phyloP scores from a whole-genome alignment of 2,888 invertebrate genomes.

The Synergus japonicus region DNA sequence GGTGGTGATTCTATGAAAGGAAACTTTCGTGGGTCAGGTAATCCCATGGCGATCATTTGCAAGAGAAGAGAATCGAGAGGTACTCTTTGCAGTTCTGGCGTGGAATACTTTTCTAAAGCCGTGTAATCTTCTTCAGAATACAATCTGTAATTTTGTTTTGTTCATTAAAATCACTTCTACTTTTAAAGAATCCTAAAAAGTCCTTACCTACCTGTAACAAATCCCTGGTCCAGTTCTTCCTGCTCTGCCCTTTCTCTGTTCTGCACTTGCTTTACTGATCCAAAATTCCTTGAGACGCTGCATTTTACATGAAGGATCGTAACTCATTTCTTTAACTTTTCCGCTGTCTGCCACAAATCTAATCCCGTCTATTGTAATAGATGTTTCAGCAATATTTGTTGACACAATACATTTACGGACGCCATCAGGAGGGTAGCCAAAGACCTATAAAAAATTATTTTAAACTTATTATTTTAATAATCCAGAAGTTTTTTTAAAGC shows the following conservation, averaged over 20 bases:
- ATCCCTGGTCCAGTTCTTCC: conserved; percentile 97
- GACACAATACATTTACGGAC: conserved; percentile 97
- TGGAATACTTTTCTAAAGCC: conserved; percentile 89
- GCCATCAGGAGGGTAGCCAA: conserved; percentile 96
- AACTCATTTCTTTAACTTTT: conserved; percentile 98
- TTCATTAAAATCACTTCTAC: background rate
- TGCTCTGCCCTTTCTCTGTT: conserved; percentile 97
- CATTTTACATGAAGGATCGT: conserved; percentile 93
- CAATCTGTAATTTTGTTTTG: conserved; percentile 79
- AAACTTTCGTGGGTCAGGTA: conserved; percentile 93
- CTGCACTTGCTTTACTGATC: conserved; percentile 98
- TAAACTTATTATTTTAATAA: background rate
- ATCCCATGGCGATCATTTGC: conserved; percentile 95
- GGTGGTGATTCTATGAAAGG: conserved; percentile 97
- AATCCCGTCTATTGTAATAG: conserved; percentile 98
- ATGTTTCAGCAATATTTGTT: conserved; percentile 99
- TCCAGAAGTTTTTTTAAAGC: no score
- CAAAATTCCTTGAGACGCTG: conserved; percentile 95
- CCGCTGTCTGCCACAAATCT: conserved; percentile 98
- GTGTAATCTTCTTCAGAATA: conserved; percentile 91
- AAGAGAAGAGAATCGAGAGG: conserved; percentile 94
- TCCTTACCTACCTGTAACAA: conserved; percentile 82
- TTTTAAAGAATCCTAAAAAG: conserved; percentile 16
- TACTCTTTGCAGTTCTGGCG: conserved; percentile 95
- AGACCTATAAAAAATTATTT: conserved; percentile 80